These are phyloP conservation scores for Hozukius guyotensis DNA, from an alignment of 2,797 vertebrate genomes.

Conservation along the genomic window DNA sequence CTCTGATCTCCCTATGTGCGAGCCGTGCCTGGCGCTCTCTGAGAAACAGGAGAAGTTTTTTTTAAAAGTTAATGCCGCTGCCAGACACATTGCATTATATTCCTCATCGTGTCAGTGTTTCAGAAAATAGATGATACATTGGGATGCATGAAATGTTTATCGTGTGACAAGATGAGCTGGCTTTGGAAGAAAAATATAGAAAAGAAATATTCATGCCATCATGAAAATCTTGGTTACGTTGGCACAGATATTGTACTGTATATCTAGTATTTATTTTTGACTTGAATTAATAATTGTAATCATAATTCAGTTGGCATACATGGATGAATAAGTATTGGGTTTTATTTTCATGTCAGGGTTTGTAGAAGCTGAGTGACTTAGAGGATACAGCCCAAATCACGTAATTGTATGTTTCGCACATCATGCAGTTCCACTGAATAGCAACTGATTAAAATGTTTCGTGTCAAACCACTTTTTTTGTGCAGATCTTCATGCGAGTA, in stretches of 20 bases:
- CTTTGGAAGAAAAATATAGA: constrained; percentile 1
- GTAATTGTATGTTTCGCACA: constrained; percentile 29
- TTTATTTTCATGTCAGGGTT: constrained; percentile 23
- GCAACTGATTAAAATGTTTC: constrained; percentile 19
- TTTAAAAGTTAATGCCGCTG: constrained; percentile 64
- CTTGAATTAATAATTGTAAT: constrained; percentile 3
- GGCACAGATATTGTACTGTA: not conserved
- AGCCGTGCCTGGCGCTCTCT: constrained; percentile 72
- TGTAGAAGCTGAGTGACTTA: constrained; percentile 30
- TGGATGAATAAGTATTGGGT: not conserved
- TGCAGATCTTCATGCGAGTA: constrained; percentile 33
- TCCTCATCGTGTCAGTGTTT: constrained; percentile 69
- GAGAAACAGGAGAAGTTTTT: constrained; percentile 75
- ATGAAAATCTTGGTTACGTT: not conserved
- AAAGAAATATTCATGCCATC: not conserved
- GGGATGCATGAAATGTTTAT: constrained; percentile 50
- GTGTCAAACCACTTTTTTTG: constrained; percentile 28
- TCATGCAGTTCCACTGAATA: constrained; percentile 13
- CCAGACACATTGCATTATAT: constrained; percentile 69
- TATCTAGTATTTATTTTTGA: not conserved
- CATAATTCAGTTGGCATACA: constrained; percentile 3
- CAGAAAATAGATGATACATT: constrained; percentile 73
- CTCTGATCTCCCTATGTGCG: constrained; percentile 72
- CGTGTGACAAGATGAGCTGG: constrained; percentile 35
- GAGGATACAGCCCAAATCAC: constrained; percentile 16